phyloP scores from a whole-genome alignment of 2,888 invertebrate species.

The Euzophera pinguis region DNA sequence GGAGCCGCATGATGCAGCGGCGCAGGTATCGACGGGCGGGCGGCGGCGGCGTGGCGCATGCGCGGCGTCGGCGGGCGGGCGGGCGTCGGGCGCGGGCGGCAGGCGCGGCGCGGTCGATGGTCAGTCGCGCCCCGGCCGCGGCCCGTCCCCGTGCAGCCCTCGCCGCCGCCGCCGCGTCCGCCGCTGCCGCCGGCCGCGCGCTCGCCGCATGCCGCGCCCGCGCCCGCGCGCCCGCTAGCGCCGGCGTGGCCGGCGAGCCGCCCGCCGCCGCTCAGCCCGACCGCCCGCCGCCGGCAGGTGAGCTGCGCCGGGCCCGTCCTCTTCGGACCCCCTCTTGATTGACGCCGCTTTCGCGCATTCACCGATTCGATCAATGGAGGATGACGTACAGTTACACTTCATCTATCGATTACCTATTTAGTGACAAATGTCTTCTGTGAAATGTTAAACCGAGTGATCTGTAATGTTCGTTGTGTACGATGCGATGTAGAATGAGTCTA shows the following conservation, averaged over 20 bases:
- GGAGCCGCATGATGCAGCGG: background rate
- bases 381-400: background rate
- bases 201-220: conserved; percentile 57
- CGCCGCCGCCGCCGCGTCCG: conserved; percentile 48
- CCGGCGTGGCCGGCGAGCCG: conserved; percentile 52
- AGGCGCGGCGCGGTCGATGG: conserved; percentile 39
- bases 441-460: background rate
- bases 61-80: conserved; percentile 14
- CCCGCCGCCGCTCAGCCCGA: conserved; percentile 36
- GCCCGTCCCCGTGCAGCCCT: conserved; percentile 43
- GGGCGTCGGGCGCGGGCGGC: conserved; percentile 28
- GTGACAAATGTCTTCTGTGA: background rate
- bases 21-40: conserved; percentile 15
- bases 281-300: conserved; percentile 43
- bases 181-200: conserved; percentile 52
- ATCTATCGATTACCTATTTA: background rate
- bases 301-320: conserved; percentile 20
- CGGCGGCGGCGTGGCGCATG: conserved; percentile 16
- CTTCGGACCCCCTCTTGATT: conserved; percentile 17
- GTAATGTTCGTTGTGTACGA: background rate
- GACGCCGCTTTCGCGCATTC: background rate
- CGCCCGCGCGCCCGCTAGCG: conserved; percentile 53
- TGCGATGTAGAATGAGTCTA: background rate
- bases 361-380: background rate
- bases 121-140: conserved; percentile 60